These are phyloP conservation scores for Chrysolina haemoptera DNA, from an alignment of 2,888 invertebrate genomes.

Conservation along the genomic window DNA sequence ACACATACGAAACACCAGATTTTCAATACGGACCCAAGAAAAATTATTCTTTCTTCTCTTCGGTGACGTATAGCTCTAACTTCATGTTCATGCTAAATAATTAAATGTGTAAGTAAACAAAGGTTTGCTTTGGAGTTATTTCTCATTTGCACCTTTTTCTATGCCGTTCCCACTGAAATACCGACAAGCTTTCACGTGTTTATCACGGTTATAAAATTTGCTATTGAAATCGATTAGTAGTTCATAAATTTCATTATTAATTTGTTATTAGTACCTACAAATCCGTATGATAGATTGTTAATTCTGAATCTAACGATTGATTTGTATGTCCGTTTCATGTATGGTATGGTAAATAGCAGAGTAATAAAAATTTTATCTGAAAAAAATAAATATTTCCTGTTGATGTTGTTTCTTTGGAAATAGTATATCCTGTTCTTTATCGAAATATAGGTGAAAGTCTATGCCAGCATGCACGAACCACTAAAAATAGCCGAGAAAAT, in stretches of 20 bases:
- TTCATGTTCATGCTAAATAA: background rate
- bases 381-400: constrained; percentile 4
- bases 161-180: background rate
- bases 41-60: no score
- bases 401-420: background rate
- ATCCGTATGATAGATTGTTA: background rate
- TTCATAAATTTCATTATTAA: constrained; percentile 14
- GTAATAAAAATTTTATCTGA: background rate
- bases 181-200: background rate
- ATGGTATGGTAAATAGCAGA: background rate
- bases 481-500: background rate
- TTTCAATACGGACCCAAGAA: no score
- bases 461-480: background rate
- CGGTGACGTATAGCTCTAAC: background rate
- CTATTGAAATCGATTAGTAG: constrained; percentile 6
- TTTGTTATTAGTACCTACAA: constrained; percentile 14
- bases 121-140: background rate
- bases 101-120: background rate
- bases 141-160: constrained; percentile 2
- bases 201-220: background rate
- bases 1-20: no score
- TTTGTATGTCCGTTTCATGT: constrained; percentile 5
- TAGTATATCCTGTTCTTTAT: background rate
- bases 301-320: background rate
- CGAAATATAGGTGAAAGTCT: background rate